Evolutionary conservation across 2,888 invertebrate species (phyloP), one percentile per base, ranked within the genome.

Genomic region (Leptothorax acervorum): DNA sequence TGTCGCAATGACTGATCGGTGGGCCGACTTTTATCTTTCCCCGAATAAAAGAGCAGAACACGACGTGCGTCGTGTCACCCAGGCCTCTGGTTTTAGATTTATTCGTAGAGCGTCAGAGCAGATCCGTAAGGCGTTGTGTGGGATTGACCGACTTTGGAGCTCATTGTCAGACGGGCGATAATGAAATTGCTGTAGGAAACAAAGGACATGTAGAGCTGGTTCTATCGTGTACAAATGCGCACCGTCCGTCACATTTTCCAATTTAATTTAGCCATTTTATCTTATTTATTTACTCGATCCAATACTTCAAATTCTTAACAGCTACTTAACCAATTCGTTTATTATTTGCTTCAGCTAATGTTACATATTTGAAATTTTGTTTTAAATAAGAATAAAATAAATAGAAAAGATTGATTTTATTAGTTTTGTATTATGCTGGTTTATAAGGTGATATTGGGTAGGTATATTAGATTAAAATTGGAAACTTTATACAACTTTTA

Each of bases 1-100:
- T 90, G 90, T 88, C 89, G 90, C 90, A 90, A 90, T 92, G 92
- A 92, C 91, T 88, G 92, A 92, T 92, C 91, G 92, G 76, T 55
- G 70, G 53, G 85, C 63, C 90, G 87, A 89, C 87, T 91, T 90
- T 86, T 89, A 91, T 91, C 91, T 91, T 86, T 60, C 79, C 57
- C 57, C 85, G 85, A 87, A 86, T 82, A 90, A 85, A 86, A 85
- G 87, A 89, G 86, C 78, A 71, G 73, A 89, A 92, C 89, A 91
- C 88, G 91, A 92, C 90, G 86, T 87, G 88, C 87, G 89, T 91
- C 91, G 87, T 87, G 90, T 90, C 90, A 88, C 87, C 82, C 87
- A 86, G 79, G 81, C 68, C 76, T 71, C 28, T 51, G 82, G 78
- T 78, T 85, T 82, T 90, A 90, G 88, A 90, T 91, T 90, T 91